Base-by-base conservation (phyloP, 2,888 invertebrate species). In the Thereva unica region DNA sequence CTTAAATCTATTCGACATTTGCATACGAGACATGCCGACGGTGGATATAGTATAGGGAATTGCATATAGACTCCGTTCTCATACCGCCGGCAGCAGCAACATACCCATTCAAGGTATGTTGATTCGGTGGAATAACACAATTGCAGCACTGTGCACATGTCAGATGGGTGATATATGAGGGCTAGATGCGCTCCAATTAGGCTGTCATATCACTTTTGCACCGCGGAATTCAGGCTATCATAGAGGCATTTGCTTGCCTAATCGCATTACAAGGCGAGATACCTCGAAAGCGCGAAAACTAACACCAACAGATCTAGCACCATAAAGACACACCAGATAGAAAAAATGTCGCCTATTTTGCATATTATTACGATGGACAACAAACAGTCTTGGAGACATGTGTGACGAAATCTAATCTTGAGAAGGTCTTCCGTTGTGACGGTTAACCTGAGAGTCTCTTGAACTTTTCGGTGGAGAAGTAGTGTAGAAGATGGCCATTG, bases 111-210 rank as follows among this genome's bases (percentile, higher is more conserved):
- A 47, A 47, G 47, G 38, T 38, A 47, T 41, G 38, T 59, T 56
- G 35, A 59, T 59, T 59, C 59, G 12, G 49, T 49, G 59, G 47
- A 47, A 59, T 47, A 45, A n/a, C 47, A 59, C 12, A 41, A 47
- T 49, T 59, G 59, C 42, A 59, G 49, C n/a, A 12, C 49, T 37
- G 23, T 23, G 23, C 23, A 40, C 47, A 45, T 49, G 44, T 3
- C 42, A 2, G 55, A 23, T 55, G 12, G 56, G 59, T 63, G 63
- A 63, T 41, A 38, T 50, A 50, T 40, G 63, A 10, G 41, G 38
- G 23, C 63, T 63, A 52, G 63, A 63, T 63, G 50, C 52, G 63
- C 63, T 63, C 63, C 35, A 63, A 63, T 63, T 63, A 63, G 63
- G 45, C 63, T 63, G 50, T 63, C 50, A 63, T 63, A 63, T 63